Base-by-base conservation (phyloP, 2,113 vertebrate species). In the Pachypanchax playfairii region DNA sequence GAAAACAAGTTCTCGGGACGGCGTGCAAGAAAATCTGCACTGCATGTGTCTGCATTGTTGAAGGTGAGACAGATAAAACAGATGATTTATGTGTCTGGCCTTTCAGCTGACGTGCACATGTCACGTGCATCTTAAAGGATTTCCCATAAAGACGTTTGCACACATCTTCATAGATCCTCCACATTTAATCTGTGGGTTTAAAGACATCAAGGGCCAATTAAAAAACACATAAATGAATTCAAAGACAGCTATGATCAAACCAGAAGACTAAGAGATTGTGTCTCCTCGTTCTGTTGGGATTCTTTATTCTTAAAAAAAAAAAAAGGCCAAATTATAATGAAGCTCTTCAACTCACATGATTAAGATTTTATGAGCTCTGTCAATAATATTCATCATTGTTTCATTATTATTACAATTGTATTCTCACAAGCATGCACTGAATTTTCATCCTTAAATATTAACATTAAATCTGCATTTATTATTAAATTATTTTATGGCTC, bases 401-500 rank as follows among this genome's bases (percentile, higher is more conserved):
- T 70, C 38, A 54, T 47, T 57, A 43, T 63, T n/a, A n/a, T n/a
- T 6, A 39, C 29, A 2, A 21, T 17, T 22, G 20, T 35, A 60
- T 68, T 69, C 20, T 9, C 28, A 21, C 31, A 22, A 33, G 39
- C 46, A 56, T 36, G 39, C 9, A 17, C 59, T 66, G 29, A 21
- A 39, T 62, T 65, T 58, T 44, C 22, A 59, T 49, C 25, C 15
- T 75, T 64, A 60, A 75, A 67, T 81, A 73, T 81, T 80, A 71
- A 77, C 61, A 68, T 75, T 69, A 79, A 28, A 50, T 25, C 7
- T 68, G 44, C 52, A 84, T 86, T 79, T 77, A 81, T 80, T 48
- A 86, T 75, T 3, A 9, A 24, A 58, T 79, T 65, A 67, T 79
- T 72, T 48, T 63, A n/a, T n/a, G 60, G 47, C 55, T 56, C 31